A percentile compares a stretch with the other conserved stretches of the same genome.
These are phyloP conservation scores for Temnothorax curvispinosus DNA, from an alignment of 1,140 invertebrate species.

Conservation along the genomic window DNA sequence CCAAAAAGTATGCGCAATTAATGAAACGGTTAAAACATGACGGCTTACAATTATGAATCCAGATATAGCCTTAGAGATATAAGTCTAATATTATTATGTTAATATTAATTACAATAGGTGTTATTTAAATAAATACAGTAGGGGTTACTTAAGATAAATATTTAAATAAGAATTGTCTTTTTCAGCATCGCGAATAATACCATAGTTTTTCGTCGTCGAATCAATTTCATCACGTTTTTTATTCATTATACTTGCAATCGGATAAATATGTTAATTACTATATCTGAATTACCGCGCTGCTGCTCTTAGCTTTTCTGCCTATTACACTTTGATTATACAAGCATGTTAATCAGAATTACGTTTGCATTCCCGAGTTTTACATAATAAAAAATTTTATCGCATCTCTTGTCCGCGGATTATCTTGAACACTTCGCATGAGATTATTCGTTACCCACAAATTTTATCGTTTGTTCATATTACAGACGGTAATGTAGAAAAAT, in stretches of 20 bases:
- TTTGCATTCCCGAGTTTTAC: not conserved
- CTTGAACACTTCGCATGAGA: not conserved
- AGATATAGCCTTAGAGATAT: not conserved
- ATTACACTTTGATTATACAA: not conserved
- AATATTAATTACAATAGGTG: not conserved
- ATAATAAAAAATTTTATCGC: not conserved
- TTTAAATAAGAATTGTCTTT: not conserved
- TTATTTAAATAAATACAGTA: not conserved
- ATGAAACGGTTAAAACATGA: not conserved
- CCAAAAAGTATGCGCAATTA: not conserved
- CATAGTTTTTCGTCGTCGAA: not conserved
- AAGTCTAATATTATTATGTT: not conserved
- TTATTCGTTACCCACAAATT: not conserved
- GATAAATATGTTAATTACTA: constrained; percentile 12
- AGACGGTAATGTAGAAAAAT: not conserved
- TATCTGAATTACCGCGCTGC: not conserved
- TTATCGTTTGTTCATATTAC: not conserved
- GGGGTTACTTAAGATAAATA: not conserved
- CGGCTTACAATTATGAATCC: not conserved
- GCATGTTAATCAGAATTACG: not conserved
- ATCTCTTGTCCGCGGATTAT: not conserved
- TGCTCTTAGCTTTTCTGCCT: not conserved
- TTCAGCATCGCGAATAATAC: not conserved
- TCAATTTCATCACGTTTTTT: not conserved
- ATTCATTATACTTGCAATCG: not conserved